Evolutionary conservation across 2,797 vertebrate genomes (phyloP), one percentile per base, ranked within the genome.

Genomic region (Gila robusta): DNA sequence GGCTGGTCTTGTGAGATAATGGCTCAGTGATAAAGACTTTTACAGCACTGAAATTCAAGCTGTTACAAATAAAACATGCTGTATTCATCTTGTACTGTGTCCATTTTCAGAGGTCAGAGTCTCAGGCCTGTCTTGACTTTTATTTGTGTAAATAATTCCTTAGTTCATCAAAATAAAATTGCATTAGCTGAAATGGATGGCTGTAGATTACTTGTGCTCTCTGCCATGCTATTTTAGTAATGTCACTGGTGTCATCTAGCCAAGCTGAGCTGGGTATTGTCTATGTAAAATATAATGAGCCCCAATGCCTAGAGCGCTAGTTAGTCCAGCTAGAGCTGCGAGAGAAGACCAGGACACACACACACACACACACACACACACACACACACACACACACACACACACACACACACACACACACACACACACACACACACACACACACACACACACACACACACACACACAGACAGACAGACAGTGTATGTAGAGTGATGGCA

Each of bases 211-310:
- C 79, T 70, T 85, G 52, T 80, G 56, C 28, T 70, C 72, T 41
- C 49, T 84, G 73, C 87, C 79, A 21, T 83, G 87, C 86, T 91
- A 89, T 91, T 88, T 90, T 84, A 88, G 90, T 86, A 82, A 87
- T 81, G 82, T 82, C 41, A 54, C 85, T 79, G 73, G 82, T 84
- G 86, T 86, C 87, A 85, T 71, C 86, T 81, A 78, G 86, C 47
- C 52, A 79, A 35, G 41, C 66, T 73, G 84, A 83, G 85, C 37
- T 82, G 83, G 81, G 67, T 88, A 86, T 89, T 89, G 84, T 88
- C 82, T 71, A 88, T 82, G 77, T 77, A 80, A 87, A 87, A 86
- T 86, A 87, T 87, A 90, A 86, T 86, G 82, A 87, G 84, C 78
- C 83, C 54, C 84, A 81, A 32, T 81, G 73, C 82, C 79, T 86